Base-by-base conservation (phyloP, 1,140 invertebrate species). In the Zaprionus lachaisei region DNA sequence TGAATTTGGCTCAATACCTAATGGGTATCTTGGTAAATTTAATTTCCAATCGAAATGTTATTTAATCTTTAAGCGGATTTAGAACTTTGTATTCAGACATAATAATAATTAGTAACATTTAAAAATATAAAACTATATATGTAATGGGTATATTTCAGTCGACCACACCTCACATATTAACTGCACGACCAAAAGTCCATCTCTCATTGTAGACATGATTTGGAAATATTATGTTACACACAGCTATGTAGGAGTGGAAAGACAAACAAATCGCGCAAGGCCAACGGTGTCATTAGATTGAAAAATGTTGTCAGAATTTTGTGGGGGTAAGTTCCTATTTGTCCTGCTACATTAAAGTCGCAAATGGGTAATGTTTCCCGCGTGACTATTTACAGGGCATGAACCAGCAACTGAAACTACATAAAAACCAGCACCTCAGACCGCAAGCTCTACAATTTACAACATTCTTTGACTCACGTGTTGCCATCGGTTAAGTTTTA, bases 1-100 rank as follows among this genome's bases (percentile, higher is more conserved):
- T 65, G 65, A 54, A 55, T 38, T 57, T 58, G 55, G 55, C 60
- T 79, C 47, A 79, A 87, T 84, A 83, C 72, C 78, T 70, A 67
- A 87, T 78, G 28, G 3, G 31, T 20, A 14, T 14, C 9, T 34
- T 51, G 17, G 38, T n/a, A 44, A n/a, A 20, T 12, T 11, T 24
- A 22, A 24, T 51, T 20, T 24, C 5, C 20, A 20, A 20, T 17
- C 17, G 3, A 47, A 20, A 17, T 47, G 20, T 22, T 12, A 22
- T 22, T 15, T 49, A 12, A 49, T 11, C 47, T 5, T 0, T 20
- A 4, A 49, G 14, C 7, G 11, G n/a, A 17, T 17, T 20, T 2
- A n/a, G 7, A 41, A 41, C 14, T 41, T 15, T 20, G 9, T 5
- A 22, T 22, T 22, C 44, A 3, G n/a, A 6, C 3, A 49, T 20